Evolutionary conservation across 2,797 vertebrate genomes (phyloP).

Genomic region (Sciurus carolinensis): DNA sequence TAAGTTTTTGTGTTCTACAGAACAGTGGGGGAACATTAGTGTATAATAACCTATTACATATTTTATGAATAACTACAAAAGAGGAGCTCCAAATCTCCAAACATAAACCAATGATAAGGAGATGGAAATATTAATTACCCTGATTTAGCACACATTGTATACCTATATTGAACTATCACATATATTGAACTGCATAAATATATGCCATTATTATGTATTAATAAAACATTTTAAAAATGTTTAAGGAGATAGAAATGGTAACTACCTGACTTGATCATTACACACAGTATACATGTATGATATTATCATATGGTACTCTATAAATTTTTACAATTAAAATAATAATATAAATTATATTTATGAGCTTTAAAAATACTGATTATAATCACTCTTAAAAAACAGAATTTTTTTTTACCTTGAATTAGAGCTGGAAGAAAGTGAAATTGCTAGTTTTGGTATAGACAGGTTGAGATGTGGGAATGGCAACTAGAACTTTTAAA

Average conservation of each 20-base stretch:
- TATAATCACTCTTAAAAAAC: background rate
- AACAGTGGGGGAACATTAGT: background rate
- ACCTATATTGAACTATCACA: background rate
- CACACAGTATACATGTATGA: background rate
- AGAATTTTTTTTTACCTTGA: background rate
- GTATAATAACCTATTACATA: background rate
- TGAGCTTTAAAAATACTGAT: background rate
- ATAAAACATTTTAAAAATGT: background rate
- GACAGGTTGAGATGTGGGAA: background rate
- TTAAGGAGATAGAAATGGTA: background rate
- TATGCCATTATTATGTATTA: background rate
- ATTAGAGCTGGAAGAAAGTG: background rate
- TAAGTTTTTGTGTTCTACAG: background rate
- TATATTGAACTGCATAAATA: background rate
- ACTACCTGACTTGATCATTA: background rate
- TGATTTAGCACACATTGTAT: background rate
- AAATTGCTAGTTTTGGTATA: background rate
- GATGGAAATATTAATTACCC: background rate
- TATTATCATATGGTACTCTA: background rate
- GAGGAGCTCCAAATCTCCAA: too few species aligned
- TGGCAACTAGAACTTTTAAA: background rate
- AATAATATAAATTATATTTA: background rate
- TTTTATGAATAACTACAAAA: background rate
- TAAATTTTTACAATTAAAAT: background rate
- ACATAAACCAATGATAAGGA: background rate